phyloP scores from a whole-genome alignment of 2,113 vertebrate genomes.

The Pelecanoides urinatrix region DNA sequence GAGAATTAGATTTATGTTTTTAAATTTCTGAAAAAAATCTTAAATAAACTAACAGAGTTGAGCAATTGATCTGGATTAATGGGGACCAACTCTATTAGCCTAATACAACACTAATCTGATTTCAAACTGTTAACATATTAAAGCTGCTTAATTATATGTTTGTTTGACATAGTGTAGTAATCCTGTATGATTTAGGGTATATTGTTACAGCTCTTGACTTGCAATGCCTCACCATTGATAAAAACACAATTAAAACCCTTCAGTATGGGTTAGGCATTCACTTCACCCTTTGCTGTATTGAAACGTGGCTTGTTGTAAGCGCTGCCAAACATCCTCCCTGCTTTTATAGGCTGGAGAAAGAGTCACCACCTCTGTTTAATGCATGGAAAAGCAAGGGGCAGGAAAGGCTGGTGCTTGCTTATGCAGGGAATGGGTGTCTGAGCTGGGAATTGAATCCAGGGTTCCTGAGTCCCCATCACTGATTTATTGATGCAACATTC shows the following conservation, averaged over 20 bases:
- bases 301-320: background rate
- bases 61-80: slow-evolving; percentile 54
- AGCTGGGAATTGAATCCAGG: background rate
- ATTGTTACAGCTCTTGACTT: slow-evolving; percentile 37
- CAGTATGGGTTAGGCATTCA: background rate
- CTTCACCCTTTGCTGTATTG: background rate
- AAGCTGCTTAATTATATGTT: slow-evolving; percentile 64
- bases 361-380: background rate
- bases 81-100: slow-evolving; percentile 45
- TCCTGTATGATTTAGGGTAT: slow-evolving; percentile 39
- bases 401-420: background rate
- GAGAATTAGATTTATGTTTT: slow-evolving; percentile 1
- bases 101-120: slow-evolving; percentile 61
- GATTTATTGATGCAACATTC: background rate
- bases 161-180: slow-evolving; percentile 44
- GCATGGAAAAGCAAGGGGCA: background rate
- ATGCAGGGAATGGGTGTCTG: background rate
- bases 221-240: background rate
- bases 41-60: slow-evolving; percentile 13
- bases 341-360: background rate
- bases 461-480: background rate
- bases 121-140: slow-evolving; percentile 62
- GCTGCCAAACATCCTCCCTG: background rate
- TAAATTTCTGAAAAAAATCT: slow-evolving; percentile 2
- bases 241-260: slow-evolving; percentile 22